Evolutionary conservation across 2,113 vertebrate genomes (phyloP), one percentile per base, ranked within the genome.

Genomic region (Podarcis cretensis): DNA sequence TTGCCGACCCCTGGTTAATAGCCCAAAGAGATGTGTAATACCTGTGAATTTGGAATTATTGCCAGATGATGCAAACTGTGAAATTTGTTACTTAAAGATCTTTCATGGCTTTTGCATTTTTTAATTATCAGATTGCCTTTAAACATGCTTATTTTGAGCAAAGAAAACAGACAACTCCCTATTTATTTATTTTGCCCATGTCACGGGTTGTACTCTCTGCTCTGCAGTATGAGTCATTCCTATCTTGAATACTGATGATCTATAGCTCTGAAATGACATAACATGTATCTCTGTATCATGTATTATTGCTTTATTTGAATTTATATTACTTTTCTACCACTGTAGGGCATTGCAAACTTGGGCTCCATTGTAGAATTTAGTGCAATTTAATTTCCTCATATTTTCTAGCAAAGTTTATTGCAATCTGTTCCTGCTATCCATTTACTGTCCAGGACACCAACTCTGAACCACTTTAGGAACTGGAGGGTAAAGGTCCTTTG

Each of bases 231-330:
- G 23, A 68, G 6, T 37, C 35, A 83, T 23, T 30, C 23, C 35
- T 68, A 18, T 68, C 63, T 68, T 83, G 81, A 68, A 69, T 83
- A 27, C 12, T 68, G 65, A 68, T 83, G 37, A 68, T 37, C 35
- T 30, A 68, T 65, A 68, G 35, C 25, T 30, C 30, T 83, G 63
- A 37, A 68, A 65, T 43, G 63, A 68, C 35, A 30, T 65, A 68
- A 68, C 12, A 40, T 40, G 35, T 13, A 40, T 25, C 81, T 40
- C 23, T 83, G 32, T 35, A 65, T 81, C 57, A 37, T 81, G 81
- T 83, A 40, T 66, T 40, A 83, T 83, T 83, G 32, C 81, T 83
- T 63, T 83, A 68, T 83, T 83, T 83, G 35, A 83, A 83, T 83
- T 83, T 83, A 68, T 68, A 83, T 83, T 43, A 83, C 23, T 43